Percentiles rank a stretch among this genome's conserved stretches.
These are phyloP conservation scores for Daubentonia madagascariensis DNA, from an alignment of 2,113 vertebrate species.

Conservation along the genomic window DNA sequence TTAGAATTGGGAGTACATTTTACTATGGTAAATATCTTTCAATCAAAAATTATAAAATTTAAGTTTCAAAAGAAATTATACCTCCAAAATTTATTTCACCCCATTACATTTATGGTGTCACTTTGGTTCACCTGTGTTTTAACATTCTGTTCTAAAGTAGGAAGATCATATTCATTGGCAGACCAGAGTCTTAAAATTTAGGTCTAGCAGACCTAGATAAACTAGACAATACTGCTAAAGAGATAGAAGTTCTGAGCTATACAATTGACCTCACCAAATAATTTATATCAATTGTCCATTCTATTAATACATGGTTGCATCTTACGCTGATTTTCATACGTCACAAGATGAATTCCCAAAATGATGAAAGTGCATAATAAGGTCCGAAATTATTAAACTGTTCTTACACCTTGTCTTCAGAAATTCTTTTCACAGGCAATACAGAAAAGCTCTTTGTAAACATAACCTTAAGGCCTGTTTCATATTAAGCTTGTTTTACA, in stretches of 20 bases:
- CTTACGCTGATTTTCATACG: background rate
- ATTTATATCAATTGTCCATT: background rate
- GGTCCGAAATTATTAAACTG: background rate
- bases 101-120: background rate
- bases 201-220: background rate
- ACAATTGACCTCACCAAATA: background rate
- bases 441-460: background rate
- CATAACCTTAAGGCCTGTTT: background rate
- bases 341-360: constrained; percentile 8
- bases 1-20: background rate
- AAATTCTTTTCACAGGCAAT: background rate
- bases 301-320: background rate
- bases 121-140: background rate
- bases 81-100: background rate
- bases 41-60: background rate
- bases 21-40: background rate
- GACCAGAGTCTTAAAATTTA: constrained; percentile 4
- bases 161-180: background rate
- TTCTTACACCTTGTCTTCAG: background rate
- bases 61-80: background rate
- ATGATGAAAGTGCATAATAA: background rate
- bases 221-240: background rate
- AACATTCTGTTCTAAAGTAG: background rate
- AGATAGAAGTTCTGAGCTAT: background rate
- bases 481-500: background rate